Evolutionary conservation across 2,888 invertebrate species (phyloP), one percentile per base, ranked within the genome.

Genomic region (Nemotelus nigrinus): DNA sequence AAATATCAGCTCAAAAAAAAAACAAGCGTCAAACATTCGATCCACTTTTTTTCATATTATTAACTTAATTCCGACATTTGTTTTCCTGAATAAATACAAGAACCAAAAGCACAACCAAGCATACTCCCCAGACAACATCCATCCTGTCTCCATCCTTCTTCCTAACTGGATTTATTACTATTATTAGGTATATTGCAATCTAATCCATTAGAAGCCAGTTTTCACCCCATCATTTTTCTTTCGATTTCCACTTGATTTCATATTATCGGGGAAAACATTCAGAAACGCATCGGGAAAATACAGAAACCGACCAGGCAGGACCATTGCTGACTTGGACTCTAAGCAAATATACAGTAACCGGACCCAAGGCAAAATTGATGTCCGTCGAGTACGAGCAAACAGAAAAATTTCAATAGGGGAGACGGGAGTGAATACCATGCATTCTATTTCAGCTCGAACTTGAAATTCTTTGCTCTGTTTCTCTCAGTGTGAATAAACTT

Each of bases 121-220:
- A 50, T 53, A 53, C 39, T n/a, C 5, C 41, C 43, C 53, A 43
- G 41, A 39, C n/a, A 3, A 8, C 55, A 70, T 68, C n/a, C 25
- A 58, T 7, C 1, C 41, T 60, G 43, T 55, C 70, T 70, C 43
- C 43, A 58, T 58, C 4, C 58, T 57, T 63, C 3, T 63, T 70
- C 70, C 70, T 55, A 70, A 70, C 50, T 6, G 70, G 70, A 70
- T 70, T 70, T 70, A 70, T 70, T 70, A 25, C 25, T 25, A 70
- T 55, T 70, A 70, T 70, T 70, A 50, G 70, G 55, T 70, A 70
- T 53, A 70, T 70, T 70, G 70, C 70, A 70, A 70, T 70, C 70
- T 70, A 70, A 70, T 70, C 70, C 70, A 70, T 70, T 70, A 70
- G 70, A 55, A 70, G 70, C 43, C 60, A 60, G 41, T 74, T 74